phyloP scores from a whole-genome alignment of 1,140 invertebrate species.

The Triops cancriformis region DNA sequence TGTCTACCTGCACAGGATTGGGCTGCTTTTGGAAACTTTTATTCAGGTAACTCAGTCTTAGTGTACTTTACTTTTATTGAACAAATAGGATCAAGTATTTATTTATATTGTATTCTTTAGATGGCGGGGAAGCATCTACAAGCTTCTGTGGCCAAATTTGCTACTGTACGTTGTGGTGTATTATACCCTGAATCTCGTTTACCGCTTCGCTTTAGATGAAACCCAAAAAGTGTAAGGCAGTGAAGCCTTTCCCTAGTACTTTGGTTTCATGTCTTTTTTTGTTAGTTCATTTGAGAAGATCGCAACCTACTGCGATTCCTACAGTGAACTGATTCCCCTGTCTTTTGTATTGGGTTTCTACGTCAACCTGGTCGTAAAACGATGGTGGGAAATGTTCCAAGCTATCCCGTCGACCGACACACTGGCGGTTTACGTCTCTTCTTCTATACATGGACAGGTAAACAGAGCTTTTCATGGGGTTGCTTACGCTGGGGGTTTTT shows the following conservation, averaged over 20 bases:
- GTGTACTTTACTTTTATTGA: not conserved
- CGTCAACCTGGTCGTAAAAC: conserved; percentile 44
- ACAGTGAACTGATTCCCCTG: conserved; percentile 40
- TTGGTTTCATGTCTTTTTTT: conserved; percentile 20
- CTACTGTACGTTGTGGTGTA: conserved; percentile 40
- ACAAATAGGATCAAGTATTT: not conserved
- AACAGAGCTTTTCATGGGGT: not conserved
- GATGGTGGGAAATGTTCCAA: conserved; percentile 43
- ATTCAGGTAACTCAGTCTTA: conserved; percentile 42
- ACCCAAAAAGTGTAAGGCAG: conserved; percentile 28
- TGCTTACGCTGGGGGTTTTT: not conserved
- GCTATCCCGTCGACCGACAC: conserved; percentile 40
- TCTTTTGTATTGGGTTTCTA: conserved; percentile 47
- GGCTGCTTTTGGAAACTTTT: conserved; percentile 41
- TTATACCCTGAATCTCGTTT: conserved; percentile 38
- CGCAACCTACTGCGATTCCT: conserved; percentile 38
- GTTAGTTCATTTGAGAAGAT: conserved; percentile 40
- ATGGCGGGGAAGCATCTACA: conserved; percentile 47
- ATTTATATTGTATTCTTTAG: conserved; percentile 32
- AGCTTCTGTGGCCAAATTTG: conserved; percentile 44
- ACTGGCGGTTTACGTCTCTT: conserved; percentile 41
- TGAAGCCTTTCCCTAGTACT: not conserved
- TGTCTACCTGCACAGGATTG: conserved; percentile 39
- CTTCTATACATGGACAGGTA: conserved; percentile 42
- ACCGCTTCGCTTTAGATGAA: conserved; percentile 39